Evolutionary conservation across 2,113 vertebrate species (phyloP).

Genomic region (Alaudala cheleensis): DNA sequence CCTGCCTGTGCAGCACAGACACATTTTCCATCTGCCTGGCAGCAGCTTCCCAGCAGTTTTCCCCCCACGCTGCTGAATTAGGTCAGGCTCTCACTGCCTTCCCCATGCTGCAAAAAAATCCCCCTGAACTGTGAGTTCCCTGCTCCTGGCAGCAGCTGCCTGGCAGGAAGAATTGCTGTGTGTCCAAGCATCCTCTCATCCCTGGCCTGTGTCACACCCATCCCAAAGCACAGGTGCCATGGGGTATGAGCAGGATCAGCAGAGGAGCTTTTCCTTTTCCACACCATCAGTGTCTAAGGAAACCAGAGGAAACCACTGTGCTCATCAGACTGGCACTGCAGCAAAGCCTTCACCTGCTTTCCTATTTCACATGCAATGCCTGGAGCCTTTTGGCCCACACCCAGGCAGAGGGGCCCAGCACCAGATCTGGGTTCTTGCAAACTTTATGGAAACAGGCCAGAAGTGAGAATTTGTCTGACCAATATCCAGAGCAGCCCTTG

Average conservation of each 20-base stretch:
- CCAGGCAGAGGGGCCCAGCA: accelerated
- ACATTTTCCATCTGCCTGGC: conserved; percentile 27
- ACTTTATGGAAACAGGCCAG: neutral
- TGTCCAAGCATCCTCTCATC: neutral
- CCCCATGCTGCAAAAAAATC: neutral
- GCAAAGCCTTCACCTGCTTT: neutral
- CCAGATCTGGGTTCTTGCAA: neutral
- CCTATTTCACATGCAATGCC: accelerated
- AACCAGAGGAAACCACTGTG: accelerated
- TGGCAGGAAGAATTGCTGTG: neutral
- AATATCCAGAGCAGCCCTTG: accelerated
- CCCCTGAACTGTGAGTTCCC: neutral
- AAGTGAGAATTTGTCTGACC: accelerated
- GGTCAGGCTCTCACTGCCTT: neutral
- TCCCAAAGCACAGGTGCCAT: neutral
- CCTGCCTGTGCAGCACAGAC: neutral
- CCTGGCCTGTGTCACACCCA: accelerated
- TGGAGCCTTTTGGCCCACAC: neutral
- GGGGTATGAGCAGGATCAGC: neutral
- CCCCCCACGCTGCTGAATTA: neutral
- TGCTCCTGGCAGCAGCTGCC: neutral
- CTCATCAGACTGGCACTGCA: accelerated
- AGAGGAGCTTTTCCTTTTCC: neutral
- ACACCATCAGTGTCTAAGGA: neutral
- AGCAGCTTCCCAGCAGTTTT: neutral